Base-by-base conservation (phyloP, 2,797 vertebrate genomes). In the Pitangus sulphuratus region DNA sequence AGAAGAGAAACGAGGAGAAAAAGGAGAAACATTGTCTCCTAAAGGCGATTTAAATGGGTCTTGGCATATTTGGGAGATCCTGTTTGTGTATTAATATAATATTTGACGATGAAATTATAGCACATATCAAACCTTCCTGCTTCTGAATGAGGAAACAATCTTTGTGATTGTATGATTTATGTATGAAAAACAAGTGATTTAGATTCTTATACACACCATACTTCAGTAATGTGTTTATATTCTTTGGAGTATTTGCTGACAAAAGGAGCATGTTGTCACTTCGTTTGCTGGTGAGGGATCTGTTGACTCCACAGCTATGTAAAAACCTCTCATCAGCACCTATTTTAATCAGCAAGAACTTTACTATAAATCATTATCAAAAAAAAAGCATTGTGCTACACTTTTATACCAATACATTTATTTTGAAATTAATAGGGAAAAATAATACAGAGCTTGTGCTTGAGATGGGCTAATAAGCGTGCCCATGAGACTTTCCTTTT, bases 221-320 rank as follows among this genome's bases (percentile, higher is more conserved):
- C 96, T 95, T 96, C 88, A 53, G 91, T 94, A 88, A 89, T 77
- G 91, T 92, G 40, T 97, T 96, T 95, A 77, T 97, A 90, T 90
- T 96, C 95, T 97, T 95, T 93, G 93, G 96, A 86, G 94, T 97
- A 97, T 97, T 97, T 97, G 80, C 96, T 97, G 97, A 97, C 97
- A 97, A 97, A 94, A 98, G 92, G 94, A 96, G 92, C 95, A 54
- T 87, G 83, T 96, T 97, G 96, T 94, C 95, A 97, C 95, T 86
- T 95, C 85, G 0, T 71, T 90, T 90, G 71, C 79, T 57, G 37
- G 89, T 39, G 77, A 92, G 61, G 83, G 93, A 82, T 97, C 91
- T 94, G 84, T 95, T 96, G 91, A 89, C 92, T 94, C 90, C 78
- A 94, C 84, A 94, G 92, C 94, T 89, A 71, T 86, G 69, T 48